Base-by-base conservation (phyloP, 2,888 invertebrate species). In the Dolomedes plantarius region DNA sequence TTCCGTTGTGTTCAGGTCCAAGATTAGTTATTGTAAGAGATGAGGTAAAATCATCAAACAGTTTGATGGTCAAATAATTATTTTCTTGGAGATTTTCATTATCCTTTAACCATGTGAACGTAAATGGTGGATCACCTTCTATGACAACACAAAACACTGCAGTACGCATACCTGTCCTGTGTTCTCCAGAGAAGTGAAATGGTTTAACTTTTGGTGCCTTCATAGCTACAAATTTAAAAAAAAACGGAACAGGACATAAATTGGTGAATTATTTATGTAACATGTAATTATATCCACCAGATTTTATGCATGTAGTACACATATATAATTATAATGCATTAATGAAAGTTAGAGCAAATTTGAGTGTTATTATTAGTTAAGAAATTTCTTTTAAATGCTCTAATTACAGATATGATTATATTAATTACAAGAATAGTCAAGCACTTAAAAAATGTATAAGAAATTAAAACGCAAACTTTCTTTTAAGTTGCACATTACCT, bases 21-120 rank as follows among this genome's bases (percentile, higher is more conserved):
- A 76, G 16, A 13, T 50, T 76, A 11, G 56, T 67, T 13, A 75
- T 75, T 23, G 29, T 65, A 27, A 75, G 64, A 11, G 36, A 13
- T 1, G 75, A 75, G 16, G 75, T 64, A 62, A 64, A 75, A 31
- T 75, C 64, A 23, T 75, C 64, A 23, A 62, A 32, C 1, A 19
- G 31, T 50, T 75, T 82, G 0, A 82, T 82, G 9, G 0, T 9
- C n/a, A 46, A 7, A 1, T 23, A 28, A 19, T 6, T 23, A 1
- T n/a, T 50, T 1, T 65, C 39, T 32, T 16, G 9, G 7, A 73
- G 1, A 9, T 27, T 65, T 2, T 11, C 29, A 7, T 50, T 72
- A 46, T 83, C 83, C 28, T 77, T 83, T 13, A 29, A 46, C 83
- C 83, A 83, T 0, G 19, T 27, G 29, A 80, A 80, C 16, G 32